Conservation (phyloP, 2,888 invertebrate genomes). For the Prosopocoilus inquinatus region DNA sequence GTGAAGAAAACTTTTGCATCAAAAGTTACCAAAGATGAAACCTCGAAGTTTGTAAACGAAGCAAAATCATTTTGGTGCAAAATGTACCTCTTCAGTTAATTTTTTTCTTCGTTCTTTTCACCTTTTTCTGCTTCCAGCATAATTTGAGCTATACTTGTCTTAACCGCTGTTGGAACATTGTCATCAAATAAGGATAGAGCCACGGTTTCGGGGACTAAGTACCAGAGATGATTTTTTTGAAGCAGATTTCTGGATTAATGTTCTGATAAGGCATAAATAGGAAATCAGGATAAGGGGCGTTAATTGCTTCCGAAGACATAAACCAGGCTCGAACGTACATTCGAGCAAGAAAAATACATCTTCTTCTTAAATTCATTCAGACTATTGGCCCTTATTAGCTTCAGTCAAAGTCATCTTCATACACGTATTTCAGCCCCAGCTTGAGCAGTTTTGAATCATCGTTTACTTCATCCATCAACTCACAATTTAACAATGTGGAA, state of each 20-base stretch:
- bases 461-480: too few relatives aligned
- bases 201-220: not conserved
- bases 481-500: too few relatives aligned
- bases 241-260: too few relatives aligned
- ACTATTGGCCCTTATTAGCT: too few relatives aligned
- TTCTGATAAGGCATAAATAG: too few relatives aligned
- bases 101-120: not conserved
- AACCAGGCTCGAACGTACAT: not conserved
- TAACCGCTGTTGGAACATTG: not conserved
- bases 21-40: not conserved
- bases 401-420: too few relatives aligned
- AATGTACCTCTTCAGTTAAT: not conserved
- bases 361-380: not conserved
- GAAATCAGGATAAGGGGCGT: not conserved
- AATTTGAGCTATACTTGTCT: not conserved
- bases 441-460: too few relatives aligned
- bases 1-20: not conserved
- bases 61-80: not conserved
- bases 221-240: too few relatives aligned
- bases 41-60: not conserved
- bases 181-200: too few relatives aligned
- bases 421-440: too few relatives aligned
- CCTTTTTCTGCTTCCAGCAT: not conserved
- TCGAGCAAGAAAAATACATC: not conserved
- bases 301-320: not conserved